A percentile compares a stretch with the other conserved stretches of the same genome.
Evolutionary conservation across 1,140 invertebrate genomes (phyloP).

Genomic region (Drosophila kanapiae): DNA sequence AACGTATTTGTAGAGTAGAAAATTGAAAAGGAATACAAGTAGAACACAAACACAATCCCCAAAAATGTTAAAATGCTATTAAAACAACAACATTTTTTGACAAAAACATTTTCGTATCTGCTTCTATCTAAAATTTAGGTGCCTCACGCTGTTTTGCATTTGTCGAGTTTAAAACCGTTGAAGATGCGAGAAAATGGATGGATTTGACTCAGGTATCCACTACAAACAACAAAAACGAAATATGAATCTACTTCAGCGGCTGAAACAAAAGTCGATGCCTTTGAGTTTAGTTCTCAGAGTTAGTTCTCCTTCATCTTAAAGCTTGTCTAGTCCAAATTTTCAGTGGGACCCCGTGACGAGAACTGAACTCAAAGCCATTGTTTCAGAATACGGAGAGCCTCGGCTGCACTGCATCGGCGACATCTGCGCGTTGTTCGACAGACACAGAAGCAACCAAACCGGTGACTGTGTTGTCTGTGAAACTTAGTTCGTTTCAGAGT

Average conservation of each 20-base stretch:
- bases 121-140: constrained; percentile 90
- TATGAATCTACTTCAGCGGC: constrained; percentile 16
- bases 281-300: constrained; percentile 33
- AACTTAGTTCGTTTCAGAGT: constrained; percentile 25
- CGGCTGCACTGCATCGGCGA: constrained; percentile 14
- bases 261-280: background rate
- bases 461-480: constrained; percentile 85
- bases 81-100: constrained; percentile 78
- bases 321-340: constrained; percentile 7
- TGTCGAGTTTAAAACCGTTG: constrained; percentile 96
- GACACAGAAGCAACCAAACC: constrained; percentile 73
- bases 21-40: background rate
- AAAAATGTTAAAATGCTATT: constrained; percentile 69
- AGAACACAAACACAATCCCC: constrained; percentile 30
- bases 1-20: background rate
- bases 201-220: constrained; percentile 95
- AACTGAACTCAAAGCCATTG: constrained; percentile 64
- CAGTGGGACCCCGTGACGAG: background rate
- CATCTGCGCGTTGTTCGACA: constrained; percentile 48
- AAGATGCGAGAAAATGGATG: constrained; percentile 96
- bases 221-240: constrained; percentile 56
- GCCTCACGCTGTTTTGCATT: constrained; percentile 96
- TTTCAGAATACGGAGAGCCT: constrained; percentile 31
- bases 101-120: constrained; percentile 85
- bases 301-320: background rate